A percentile compares a stretch with the other conserved stretches of the same genome.
Evolutionary conservation across 2,113 vertebrate species (phyloP).

Genomic region (Myotis davidii): DNA sequence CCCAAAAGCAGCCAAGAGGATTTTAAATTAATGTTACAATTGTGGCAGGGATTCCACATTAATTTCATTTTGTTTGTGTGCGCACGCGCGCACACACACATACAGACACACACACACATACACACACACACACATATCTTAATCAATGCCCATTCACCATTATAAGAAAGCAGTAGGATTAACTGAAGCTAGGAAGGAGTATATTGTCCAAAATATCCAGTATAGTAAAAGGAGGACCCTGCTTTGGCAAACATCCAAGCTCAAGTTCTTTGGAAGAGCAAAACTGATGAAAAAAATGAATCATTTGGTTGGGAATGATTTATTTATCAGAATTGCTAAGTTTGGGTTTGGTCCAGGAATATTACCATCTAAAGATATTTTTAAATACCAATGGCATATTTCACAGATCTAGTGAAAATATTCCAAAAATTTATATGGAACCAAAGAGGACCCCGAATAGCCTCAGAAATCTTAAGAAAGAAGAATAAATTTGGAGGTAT

Average conservation of each 20-base stretch:
- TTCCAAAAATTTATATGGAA: background rate
- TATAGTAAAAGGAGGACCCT: background rate
- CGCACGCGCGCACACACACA: too few species aligned
- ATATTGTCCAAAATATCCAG: background rate
- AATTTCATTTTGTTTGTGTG: background rate
- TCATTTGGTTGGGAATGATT: background rate
- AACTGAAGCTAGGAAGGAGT: background rate
- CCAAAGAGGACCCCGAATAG: background rate
- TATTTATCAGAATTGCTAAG: constrained; percentile 8
- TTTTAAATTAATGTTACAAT: background rate
- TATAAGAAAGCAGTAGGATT: background rate
- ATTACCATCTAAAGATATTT: constrained; percentile 36
- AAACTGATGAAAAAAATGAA: background rate
- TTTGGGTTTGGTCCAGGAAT: background rate
- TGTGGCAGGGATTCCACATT: background rate
- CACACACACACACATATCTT: background rate
- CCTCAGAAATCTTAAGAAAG: background rate
- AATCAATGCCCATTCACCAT: background rate
- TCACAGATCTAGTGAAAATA: background rate
- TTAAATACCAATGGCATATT: background rate
- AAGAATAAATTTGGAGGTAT: background rate
- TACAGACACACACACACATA: too few species aligned
- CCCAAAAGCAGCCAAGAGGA: background rate
- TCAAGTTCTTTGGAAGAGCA: background rate
- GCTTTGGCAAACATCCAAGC: background rate